Base-by-base conservation (phyloP, 2,797 vertebrate species). In the Artibeus jamaicensis region DNA sequence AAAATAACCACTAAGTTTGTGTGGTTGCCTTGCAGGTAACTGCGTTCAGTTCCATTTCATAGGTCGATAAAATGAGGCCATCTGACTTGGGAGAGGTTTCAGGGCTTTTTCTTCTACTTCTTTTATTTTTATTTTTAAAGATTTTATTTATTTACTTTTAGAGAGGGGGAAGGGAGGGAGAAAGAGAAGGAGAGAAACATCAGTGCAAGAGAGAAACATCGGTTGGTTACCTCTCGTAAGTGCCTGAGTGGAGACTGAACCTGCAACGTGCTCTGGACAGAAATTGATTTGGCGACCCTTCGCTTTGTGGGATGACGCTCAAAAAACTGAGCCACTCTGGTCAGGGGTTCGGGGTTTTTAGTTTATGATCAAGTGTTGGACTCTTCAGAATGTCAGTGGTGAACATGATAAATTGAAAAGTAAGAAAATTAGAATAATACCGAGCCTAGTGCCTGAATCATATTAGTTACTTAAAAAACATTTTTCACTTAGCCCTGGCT, bases 11-110 rank as follows among this genome's bases (percentile, higher is more conserved):
- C 44, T 46, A 26, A 42, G 6, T 92, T 92, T 92, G 70, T 86
- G 32, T 77, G 57, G 39, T 34, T 93, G 18, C 55, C 46, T n/a
- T 68, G 57, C 42, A 97, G 85, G 53, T 94, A 95, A 37, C 55
- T 86, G 18, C 88, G 85, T 53, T 68, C 70, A 70, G 14, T 82
- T 74, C 24, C 21, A 57, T 92, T 91, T 94, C 73, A 91, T 86
- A 93, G 44, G 34, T 92, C 46, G 88, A 19, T 85, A 91, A 94
- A 96, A 78, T 89, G 50, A 88, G 14, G 37, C 93, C 29, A 77
- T 32, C 46, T 73, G 50, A 86, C 37, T 71, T n/a, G 16, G 39
- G 14, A 62, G 24, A 22, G 37, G 16, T 8, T 39, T 59, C 26
- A 32, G 59, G 29, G 26, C 59, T 32, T 32, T 62, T 62, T 32